A percentile compares a stretch with the other conserved stretches of the same genome.
Evolutionary conservation across 2,888 invertebrate species (phyloP).

Genomic region (Synergus umbraculus): DNA sequence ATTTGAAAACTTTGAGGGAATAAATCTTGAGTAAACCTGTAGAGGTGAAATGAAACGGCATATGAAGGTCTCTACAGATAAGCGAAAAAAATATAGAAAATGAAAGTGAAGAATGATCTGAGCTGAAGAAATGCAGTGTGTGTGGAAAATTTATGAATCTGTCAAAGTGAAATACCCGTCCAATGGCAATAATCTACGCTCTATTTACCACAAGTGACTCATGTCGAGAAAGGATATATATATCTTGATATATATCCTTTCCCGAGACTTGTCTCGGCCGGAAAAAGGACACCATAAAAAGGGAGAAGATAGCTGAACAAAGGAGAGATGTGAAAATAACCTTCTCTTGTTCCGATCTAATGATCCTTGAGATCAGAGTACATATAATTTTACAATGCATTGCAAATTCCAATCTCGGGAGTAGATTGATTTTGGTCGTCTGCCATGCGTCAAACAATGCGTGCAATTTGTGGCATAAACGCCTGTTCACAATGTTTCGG

Average conservation of each 20-base stretch:
- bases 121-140: slow-evolving; percentile 14
- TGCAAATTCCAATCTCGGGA: neutral
- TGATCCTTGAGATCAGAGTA: slow-evolving; percentile 42
- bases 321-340: slow-evolving; percentile 62
- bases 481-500: slow-evolving; percentile 70
- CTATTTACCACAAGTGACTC: slow-evolving; percentile 66
- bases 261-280: slow-evolving; percentile 41
- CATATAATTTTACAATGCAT: slow-evolving; percentile 31
- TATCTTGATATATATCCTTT: neutral
- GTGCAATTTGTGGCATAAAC: slow-evolving; percentile 71
- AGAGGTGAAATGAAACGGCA: neutral
- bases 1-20: too few relatives aligned
- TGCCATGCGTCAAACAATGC: slow-evolving; percentile 73
- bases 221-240: slow-evolving; percentile 50
- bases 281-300: slow-evolving; percentile 56
- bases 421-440: slow-evolving; percentile 61
- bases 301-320: slow-evolving; percentile 43
- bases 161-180: slow-evolving; percentile 34
- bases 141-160: slow-evolving; percentile 32
- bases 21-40: too few relatives aligned
- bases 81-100: neutral
- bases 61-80: neutral
- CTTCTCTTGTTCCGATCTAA: slow-evolving; percentile 52
- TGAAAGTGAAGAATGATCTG: slow-evolving; percentile 23
- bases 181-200: slow-evolving; percentile 65